Conservation (phyloP, 2,113 vertebrate genomes). For the Rhipidura dahli region DNA sequence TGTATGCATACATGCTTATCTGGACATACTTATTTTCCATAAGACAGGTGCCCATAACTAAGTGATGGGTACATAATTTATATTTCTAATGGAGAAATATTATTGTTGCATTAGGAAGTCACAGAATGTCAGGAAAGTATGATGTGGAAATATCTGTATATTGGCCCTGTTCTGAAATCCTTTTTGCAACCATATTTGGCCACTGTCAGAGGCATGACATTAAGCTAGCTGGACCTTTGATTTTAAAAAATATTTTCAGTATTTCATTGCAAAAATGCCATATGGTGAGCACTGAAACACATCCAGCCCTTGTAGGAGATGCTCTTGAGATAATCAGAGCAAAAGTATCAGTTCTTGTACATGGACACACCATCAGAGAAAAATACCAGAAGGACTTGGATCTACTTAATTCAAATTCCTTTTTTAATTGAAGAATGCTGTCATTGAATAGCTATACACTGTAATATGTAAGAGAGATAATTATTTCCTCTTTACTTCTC, state of each 20-base stretch:
- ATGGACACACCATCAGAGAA: neutral
- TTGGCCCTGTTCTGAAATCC: neutral
- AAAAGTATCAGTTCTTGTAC: neutral
- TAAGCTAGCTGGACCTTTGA: neutral
- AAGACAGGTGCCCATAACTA: neutral
- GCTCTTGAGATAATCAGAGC: neutral
- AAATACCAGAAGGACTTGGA: neutral
- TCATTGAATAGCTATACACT: neutral
- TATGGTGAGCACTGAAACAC: neutral
- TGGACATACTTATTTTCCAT: neutral
- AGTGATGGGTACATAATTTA: neutral
- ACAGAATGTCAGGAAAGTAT: neutral
- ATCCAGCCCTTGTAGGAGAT: neutral
- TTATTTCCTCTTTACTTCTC: neutral
- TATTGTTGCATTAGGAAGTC: neutral
- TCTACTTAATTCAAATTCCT: neutral
- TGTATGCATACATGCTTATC: neutral
- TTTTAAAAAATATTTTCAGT: neutral
- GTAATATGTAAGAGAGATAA: neutral
- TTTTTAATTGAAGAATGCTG: neutral
- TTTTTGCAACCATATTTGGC: neutral
- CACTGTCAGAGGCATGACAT: neutral
- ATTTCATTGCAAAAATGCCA: neutral
- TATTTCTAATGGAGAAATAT: neutral
- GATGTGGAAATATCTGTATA: neutral